A percentile compares a stretch with the other conserved stretches of the same genome.
Conservation (phyloP, 2,797 vertebrate species). For the Arnoldichthys spilopterus region DNA sequence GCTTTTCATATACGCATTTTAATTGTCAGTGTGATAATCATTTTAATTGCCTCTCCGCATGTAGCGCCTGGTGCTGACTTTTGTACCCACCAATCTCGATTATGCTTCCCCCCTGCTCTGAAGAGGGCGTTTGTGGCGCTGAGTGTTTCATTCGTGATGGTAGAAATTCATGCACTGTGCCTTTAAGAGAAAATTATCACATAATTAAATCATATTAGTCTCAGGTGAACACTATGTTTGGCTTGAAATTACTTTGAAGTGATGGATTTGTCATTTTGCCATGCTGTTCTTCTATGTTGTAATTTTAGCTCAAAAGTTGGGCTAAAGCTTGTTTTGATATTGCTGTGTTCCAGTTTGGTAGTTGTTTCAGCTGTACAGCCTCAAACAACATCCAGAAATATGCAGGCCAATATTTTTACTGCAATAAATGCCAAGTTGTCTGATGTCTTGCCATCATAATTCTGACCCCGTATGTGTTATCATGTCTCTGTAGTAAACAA, state of each 20-base stretch:
- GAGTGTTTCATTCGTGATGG: conserved; percentile 52
- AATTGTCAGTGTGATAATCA: conserved; percentile 82
- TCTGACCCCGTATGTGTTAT: not conserved
- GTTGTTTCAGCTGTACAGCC: not conserved
- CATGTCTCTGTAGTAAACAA: not conserved
- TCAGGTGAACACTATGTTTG: conserved; percentile 69
- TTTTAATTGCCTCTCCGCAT: conserved; percentile 81
- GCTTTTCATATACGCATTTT: conserved; percentile 77
- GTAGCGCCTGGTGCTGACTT: conserved; percentile 77
- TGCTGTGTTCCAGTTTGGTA: conserved; percentile 41
- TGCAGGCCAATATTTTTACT: not conserved
- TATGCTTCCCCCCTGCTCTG: conserved; percentile 72
- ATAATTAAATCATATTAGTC: conserved; percentile 76
- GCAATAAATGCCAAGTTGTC: not conserved
- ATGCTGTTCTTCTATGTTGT: conserved; percentile 29
- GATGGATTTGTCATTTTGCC: conserved; percentile 66
- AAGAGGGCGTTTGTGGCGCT: conserved; percentile 47
- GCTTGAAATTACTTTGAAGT: conserved; percentile 67
- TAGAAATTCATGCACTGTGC: conserved; percentile 60
- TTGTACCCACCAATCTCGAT: conserved; percentile 76
- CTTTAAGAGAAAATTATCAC: conserved; percentile 73
- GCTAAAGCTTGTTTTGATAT: conserved; percentile 1
- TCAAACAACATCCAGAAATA: not conserved
- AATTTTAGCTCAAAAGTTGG: conserved; percentile 34
- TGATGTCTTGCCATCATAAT: not conserved